Evolutionary conservation across 1,140 invertebrate species (phyloP), one percentile per base, ranked within the genome.

Genomic region (Micrasema minimum): DNA sequence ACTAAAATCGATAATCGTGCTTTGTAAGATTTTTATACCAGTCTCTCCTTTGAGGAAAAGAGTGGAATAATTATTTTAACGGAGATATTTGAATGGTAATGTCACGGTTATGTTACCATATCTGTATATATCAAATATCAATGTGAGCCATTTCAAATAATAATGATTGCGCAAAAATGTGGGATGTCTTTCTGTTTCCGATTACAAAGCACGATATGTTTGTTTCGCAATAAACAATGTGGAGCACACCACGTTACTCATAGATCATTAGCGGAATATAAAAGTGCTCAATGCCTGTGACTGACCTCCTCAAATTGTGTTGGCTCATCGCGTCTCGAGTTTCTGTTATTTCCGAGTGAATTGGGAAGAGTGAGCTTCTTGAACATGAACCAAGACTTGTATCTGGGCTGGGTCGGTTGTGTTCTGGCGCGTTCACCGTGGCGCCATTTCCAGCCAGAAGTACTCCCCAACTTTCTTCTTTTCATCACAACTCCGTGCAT

Each of bases 401-500:
- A 23, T 14, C 43, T 18, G 6, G 23, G 12, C 23, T 23, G 20
- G 1, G n/a, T 12, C 6, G 37, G 38, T 20, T 53, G 43, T 4
- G 2, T 31, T 31, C 26, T 31, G 26, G 7, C 26, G 26, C 26
- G 26, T 7, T 22, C 59, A 4, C 37, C 67, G 26, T 45, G 55
- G 5, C 57, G 59, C 67, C 45, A 55, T 12, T 66, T 66, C 70
- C 70, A 72, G 10, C 70, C 51, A 1, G 69, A 69, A 14, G 70
- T 64, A 35, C 45, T 65, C 7, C 73, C 73, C 26, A 68, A 57
- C 46, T 65, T 68, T 38, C 48, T 20, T 41, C 51, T 35, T 37
- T 50, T 55, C 16, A 31, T 22, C 5, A 62, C 43, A 20, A 46
- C 35, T 7, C 18, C 3, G 7, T 50, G 38, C 6, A 38, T 2